Conservation (phyloP, 2,797 vertebrate species). For the Onychomys torridus region DNA sequence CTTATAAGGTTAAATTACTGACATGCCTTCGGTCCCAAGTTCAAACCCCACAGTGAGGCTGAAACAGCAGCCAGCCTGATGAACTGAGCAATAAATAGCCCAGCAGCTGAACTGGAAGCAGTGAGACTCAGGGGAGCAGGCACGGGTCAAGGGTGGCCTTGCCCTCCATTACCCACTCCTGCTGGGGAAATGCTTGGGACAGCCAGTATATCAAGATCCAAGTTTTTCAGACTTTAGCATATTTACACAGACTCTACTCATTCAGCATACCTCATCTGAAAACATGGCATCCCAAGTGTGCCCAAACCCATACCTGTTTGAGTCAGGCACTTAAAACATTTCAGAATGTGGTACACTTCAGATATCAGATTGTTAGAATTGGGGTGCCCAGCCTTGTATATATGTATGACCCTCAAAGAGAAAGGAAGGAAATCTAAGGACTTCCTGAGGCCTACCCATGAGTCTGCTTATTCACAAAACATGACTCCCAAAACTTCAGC, state of each 20-base stretch:
- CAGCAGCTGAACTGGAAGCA: not conserved
- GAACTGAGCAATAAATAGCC: not conserved
- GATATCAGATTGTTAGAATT: not conserved
- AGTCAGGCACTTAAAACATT: not conserved
- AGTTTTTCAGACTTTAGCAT: not conserved
- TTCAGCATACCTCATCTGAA: not conserved
- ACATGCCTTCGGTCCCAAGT: not conserved
- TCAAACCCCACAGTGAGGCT: not conserved
- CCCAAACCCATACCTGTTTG: not conserved
- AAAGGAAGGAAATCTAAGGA: not conserved
- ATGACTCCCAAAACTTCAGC: not conserved
- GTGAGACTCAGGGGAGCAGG: not conserved
- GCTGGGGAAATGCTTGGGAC: not conserved
- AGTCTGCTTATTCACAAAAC: not conserved
- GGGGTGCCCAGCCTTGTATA: not conserved
- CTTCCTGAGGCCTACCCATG: not conserved
- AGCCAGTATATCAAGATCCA: not conserved
- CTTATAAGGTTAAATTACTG: constrained; percentile 73
- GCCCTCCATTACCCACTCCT: not conserved
- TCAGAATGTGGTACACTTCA: not conserved
- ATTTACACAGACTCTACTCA: not conserved
- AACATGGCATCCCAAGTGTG: not conserved
- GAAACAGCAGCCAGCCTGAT: not conserved
- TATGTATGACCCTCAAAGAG: not conserved
- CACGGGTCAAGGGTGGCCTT: fast-evolving